Evolutionary conservation across 2,888 invertebrate species (phyloP).

Genomic region (Napeogenes inachia): DNA sequence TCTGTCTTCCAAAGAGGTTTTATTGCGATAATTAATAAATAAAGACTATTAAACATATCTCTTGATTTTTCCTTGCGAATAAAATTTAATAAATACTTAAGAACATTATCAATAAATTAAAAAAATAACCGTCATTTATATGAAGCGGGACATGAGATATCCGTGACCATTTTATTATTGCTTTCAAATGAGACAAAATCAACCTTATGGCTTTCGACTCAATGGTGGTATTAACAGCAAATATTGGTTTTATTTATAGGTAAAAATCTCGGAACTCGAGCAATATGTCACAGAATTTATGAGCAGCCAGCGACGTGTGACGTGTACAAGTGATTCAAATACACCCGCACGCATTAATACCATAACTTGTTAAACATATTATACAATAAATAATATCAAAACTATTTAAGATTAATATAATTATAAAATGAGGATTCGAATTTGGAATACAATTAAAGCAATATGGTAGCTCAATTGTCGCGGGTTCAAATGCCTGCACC

Average conservation of each 20-base stretch:
- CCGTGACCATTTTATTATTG: conserved; percentile 40
- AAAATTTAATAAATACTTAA: conserved; percentile 15
- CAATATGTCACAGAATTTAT: conserved; percentile 73
- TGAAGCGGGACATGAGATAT: conserved; percentile 46
- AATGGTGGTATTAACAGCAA: conserved; percentile 35
- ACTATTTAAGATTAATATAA: conserved; percentile 2
- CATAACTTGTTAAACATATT: conserved; percentile 65
- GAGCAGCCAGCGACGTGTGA: conserved; percentile 53
- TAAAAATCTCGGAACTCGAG: conserved; percentile 60
- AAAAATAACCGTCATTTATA: conserved; percentile 64
- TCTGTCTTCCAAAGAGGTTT: too few relatives aligned
- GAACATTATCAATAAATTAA: conserved; percentile 59
- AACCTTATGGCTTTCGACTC: conserved; percentile 39
- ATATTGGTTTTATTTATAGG: conserved; percentile 33
- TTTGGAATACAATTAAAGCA: background rate
- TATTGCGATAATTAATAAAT: too few relatives aligned
- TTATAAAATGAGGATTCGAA: background rate
- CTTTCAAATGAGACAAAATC: conserved; percentile 35
- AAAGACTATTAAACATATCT: background rate
- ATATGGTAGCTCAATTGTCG: too few relatives aligned
- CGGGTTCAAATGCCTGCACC: too few relatives aligned
- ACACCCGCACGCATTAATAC: conserved; percentile 31
- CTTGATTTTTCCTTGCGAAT: conserved; percentile 7
- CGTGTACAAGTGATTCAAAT: conserved; percentile 53
- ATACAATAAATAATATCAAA: conserved; percentile 44